Percentiles rank a stretch among this genome's conserved stretches.
These are phyloP conservation scores for Julus scanicus DNA, from an alignment of 2,888 invertebrate species.

Conservation along the genomic window DNA sequence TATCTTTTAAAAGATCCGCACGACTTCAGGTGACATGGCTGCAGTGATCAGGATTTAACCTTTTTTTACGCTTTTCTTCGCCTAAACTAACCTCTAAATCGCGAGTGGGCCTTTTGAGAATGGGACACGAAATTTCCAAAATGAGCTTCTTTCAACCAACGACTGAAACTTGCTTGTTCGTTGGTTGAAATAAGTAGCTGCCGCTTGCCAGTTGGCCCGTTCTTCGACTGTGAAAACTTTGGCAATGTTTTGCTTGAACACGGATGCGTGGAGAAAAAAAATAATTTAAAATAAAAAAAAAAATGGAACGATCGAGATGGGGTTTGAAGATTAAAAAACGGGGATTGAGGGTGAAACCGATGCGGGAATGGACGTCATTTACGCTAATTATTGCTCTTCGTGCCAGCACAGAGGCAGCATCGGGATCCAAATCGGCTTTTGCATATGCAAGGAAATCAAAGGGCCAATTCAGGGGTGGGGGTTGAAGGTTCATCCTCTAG, in stretches of 20 bases:
- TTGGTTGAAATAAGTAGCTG: slow-evolving; percentile 27
- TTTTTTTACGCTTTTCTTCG: not conserved
- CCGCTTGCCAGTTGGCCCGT: slow-evolving; percentile 14
- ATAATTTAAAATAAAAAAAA: not conserved
- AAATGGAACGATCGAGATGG: too few relatives aligned
- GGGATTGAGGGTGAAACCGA: not conserved
- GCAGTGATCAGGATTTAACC: not conserved
- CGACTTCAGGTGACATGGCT: too few relatives aligned
- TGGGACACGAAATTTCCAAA: not conserved
- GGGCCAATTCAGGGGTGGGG: not conserved
- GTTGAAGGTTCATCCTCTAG: not conserved
- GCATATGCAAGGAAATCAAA: not conserved
- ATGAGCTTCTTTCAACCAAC: slow-evolving; percentile 16
- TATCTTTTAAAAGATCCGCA: too few relatives aligned
- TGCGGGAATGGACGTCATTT: not conserved
- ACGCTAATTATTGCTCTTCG: slow-evolving; percentile 21
- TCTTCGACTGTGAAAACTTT: not conserved
- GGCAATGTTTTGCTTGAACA: slow-evolving; percentile 34
- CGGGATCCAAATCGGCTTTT: not conserved
- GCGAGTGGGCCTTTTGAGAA: not conserved
- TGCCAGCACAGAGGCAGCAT: slow-evolving; percentile 25
- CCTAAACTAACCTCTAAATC: not conserved
- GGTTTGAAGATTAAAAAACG: not conserved
- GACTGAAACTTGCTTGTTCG: not conserved
- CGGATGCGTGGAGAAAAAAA: not conserved